A percentile compares a stretch with the other conserved stretches of the same genome.
Conservation (phyloP, 2,888 invertebrate genomes). For the Hypomecis punctinalis region DNA sequence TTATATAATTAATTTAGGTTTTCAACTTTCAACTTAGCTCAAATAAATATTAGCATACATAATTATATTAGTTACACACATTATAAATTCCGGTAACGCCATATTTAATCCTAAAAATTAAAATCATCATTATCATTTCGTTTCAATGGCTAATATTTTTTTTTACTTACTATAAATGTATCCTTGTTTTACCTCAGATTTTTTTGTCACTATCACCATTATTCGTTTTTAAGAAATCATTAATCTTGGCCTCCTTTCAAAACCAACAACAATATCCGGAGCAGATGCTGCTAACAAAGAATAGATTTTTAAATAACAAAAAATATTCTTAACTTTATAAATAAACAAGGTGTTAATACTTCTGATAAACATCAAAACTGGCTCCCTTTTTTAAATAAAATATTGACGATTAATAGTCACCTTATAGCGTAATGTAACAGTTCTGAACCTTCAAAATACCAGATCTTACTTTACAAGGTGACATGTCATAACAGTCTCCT, state of each 20-base stretch:
- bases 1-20: too few relatives aligned
- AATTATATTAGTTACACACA: too few relatives aligned
- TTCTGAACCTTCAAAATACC: slow-evolving; percentile 72
- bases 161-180: too few relatives aligned
- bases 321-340: slow-evolving; percentile 60
- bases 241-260: slow-evolving; percentile 52
- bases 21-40: too few relatives aligned
- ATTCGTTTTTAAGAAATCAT: slow-evolving; percentile 52
- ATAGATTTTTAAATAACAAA: slow-evolving; percentile 61
- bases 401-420: slow-evolving; percentile 82
- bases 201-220: slow-evolving; percentile 43
- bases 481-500: slow-evolving; percentile 51
- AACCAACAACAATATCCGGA: slow-evolving; percentile 60
- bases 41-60: too few relatives aligned
- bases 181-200: background rate
- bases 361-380: slow-evolving; percentile 74
- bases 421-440: slow-evolving; percentile 79
- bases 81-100: too few relatives aligned
- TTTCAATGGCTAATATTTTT: too few relatives aligned
- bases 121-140: too few relatives aligned
- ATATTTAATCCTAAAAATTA: too few relatives aligned
- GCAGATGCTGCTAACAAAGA: slow-evolving; percentile 70
- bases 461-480: slow-evolving; percentile 75
- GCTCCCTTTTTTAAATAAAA: slow-evolving; percentile 74
- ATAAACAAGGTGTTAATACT: slow-evolving; percentile 82